These are phyloP conservation scores for Nycticebus coucang DNA, from an alignment of 2,113 vertebrate species.

Conservation along the genomic window DNA sequence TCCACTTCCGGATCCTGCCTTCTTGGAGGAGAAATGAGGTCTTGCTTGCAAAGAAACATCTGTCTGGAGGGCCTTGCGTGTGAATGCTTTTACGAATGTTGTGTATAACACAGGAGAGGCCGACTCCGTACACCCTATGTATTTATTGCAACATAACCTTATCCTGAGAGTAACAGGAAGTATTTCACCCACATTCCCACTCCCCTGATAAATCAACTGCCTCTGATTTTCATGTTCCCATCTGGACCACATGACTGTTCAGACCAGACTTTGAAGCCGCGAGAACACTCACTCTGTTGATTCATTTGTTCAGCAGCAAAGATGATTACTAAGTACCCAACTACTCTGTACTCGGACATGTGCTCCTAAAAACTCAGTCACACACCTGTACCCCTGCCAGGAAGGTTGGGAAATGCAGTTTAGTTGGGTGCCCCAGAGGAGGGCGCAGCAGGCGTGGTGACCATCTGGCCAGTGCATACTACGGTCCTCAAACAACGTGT, in stretches of 20 bases:
- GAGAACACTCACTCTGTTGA: background rate
- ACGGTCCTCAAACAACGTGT: fast-evolving
- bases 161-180: background rate
- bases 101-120: background rate
- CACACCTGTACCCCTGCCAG: background rate
- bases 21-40: background rate
- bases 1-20: background rate
- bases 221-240: background rate
- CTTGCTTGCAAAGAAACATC: background rate
- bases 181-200: fast-evolving
- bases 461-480: fast-evolving
- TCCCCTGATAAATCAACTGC: too few relatives aligned
- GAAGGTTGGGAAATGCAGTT: background rate
- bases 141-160: background rate
- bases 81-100: fast-evolving
- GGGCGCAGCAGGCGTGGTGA: background rate
- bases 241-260: background rate
- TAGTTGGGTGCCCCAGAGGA: background rate
- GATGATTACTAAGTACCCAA: background rate
- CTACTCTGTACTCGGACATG: background rate
- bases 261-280: background rate
- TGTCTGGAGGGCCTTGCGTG: background rate
- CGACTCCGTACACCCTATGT: background rate
- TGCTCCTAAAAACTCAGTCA: fast-evolving
- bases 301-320: background rate